These are phyloP conservation scores for Agrenia bidenticulata DNA, from an alignment of 2,888 invertebrate species.

Conservation along the genomic window DNA sequence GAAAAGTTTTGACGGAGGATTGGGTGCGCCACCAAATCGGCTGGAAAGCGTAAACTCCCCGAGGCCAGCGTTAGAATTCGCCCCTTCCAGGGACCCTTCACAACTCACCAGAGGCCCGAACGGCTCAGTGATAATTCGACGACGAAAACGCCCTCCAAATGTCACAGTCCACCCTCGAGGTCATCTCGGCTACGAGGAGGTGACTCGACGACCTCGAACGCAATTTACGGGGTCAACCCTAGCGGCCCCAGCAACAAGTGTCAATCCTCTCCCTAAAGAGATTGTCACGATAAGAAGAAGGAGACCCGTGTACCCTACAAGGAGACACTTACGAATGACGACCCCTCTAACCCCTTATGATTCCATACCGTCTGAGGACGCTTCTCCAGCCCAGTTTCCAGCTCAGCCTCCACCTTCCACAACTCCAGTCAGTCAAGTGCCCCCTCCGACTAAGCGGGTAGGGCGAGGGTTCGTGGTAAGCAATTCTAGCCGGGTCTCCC, in stretches of 20 bases:
- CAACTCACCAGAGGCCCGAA: conserved; percentile 11
- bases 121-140: conserved; percentile 16
- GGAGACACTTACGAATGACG: neutral
- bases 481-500: neutral
- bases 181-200: conserved; percentile 29
- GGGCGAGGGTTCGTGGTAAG: too few species aligned
- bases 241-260: conserved; percentile 19
- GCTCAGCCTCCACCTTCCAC: neutral
- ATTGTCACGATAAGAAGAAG: conserved; percentile 19
- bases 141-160: conserved; percentile 23
- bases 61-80: too few species aligned
- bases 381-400: too few species aligned
- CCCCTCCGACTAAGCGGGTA: too few species aligned
- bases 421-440: too few species aligned
- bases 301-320: neutral
- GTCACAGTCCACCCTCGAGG: conserved; percentile 27
- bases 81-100: too few species aligned
- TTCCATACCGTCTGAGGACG: neutral
- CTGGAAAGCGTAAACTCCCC: too few species aligned
- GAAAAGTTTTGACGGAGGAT: conserved; percentile 14
- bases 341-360: conserved; percentile 2
- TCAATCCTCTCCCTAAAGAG: conserved; percentile 25
- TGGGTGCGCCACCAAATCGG: neutral
- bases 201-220: neutral
- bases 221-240: conserved; percentile 3